Evolutionary conservation across 1,140 invertebrate species (phyloP).

Genomic region (Cyclina sinensis): DNA sequence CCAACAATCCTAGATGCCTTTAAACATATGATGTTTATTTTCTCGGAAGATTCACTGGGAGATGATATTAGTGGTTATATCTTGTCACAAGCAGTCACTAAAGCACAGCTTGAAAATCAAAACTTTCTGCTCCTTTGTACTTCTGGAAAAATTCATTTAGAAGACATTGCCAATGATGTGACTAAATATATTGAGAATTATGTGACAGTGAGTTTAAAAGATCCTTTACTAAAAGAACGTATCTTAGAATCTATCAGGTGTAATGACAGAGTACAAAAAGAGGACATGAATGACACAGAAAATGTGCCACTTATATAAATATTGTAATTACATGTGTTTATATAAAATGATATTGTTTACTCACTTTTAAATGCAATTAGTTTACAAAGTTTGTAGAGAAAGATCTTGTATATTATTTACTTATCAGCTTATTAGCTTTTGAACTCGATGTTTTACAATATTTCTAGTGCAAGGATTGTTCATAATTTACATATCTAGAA

Average conservation of each 20-base stretch:
- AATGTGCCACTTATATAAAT: no score
- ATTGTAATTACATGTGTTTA: no score
- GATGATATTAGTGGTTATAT: neutral
- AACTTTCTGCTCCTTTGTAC: neutral
- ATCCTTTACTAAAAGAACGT: neutral
- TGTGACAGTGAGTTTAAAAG: neutral
- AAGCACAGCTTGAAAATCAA: neutral
- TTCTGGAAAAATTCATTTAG: neutral
- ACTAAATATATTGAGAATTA: neutral
- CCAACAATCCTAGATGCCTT: neutral
- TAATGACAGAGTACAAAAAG: neutral
- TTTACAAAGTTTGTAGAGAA: no score
- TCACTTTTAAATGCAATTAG: no score
- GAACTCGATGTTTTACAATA: no score
- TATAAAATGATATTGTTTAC: no score
- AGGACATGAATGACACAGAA: neutral
- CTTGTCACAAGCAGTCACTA: constrained; percentile 5
- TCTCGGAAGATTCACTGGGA: neutral
- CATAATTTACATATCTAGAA: no score
- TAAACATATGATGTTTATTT: neutral
- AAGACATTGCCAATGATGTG: neutral
- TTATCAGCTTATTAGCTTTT: no score
- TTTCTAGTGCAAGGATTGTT: no score
- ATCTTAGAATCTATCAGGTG: neutral
- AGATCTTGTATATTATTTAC: no score